These are phyloP conservation scores for Hylia prasina DNA, from an alignment of 2,113 vertebrate species.

Conservation along the genomic window DNA sequence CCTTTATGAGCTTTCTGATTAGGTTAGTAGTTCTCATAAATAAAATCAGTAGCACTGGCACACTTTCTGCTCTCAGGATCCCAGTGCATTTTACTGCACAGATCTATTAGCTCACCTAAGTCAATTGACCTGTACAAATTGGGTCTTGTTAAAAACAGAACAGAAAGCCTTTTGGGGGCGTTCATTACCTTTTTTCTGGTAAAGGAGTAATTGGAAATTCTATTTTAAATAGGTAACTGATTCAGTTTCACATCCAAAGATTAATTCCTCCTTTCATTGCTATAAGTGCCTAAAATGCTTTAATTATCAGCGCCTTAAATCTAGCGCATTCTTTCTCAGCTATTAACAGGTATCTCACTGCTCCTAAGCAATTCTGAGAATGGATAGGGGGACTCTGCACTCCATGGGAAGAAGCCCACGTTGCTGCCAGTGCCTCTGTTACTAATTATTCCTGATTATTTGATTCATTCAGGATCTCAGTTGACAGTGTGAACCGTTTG, in stretches of 20 bases:
- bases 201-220: not conserved
- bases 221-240: not conserved
- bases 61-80: not conserved
- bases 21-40: not conserved
- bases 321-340: not conserved
- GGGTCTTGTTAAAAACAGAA: not conserved
- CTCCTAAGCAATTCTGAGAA: not conserved
- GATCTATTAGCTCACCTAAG: not conserved
- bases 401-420: not conserved
- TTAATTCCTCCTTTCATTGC: not conserved
- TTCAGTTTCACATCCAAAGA: not conserved
- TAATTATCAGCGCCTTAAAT: not conserved
- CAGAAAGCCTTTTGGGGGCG: not conserved
- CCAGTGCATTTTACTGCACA: not conserved
- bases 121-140: not conserved
- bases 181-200: not conserved
- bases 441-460: not conserved
- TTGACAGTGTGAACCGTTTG: not conserved
- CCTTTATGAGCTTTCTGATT: not conserved
- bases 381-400: not conserved
- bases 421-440: not conserved
- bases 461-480: not conserved
- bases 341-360: not conserved
- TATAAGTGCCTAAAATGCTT: not conserved
- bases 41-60: not conserved